A percentile compares a stretch with the other conserved stretches of the same genome.
Conservation (phyloP, 2,113 vertebrate species). For the Gulo gulo region DNA sequence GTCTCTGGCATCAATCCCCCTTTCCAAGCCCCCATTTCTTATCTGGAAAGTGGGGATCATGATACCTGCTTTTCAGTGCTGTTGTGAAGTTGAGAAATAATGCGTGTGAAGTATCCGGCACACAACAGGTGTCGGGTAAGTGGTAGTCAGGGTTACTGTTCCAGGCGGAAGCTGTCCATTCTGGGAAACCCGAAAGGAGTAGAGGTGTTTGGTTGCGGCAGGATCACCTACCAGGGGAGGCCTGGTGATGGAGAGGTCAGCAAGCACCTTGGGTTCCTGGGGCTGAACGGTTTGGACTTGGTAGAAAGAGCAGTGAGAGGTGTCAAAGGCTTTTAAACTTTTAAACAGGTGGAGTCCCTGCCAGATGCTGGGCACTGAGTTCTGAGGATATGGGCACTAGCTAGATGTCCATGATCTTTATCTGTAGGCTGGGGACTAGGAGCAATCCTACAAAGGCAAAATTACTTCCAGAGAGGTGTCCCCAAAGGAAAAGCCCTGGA, state of each 20-base stretch:
- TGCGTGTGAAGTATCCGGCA: neutral
- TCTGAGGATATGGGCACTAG: neutral
- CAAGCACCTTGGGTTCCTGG: neutral
- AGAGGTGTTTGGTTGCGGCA: neutral
- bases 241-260: neutral
- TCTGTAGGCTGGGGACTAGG: neutral
- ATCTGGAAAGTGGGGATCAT: neutral
- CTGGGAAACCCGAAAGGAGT: neutral
- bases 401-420: neutral
- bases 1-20: neutral
- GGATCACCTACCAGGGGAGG: neutral
- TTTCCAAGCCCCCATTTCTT: neutral
- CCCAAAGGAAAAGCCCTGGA: neutral
- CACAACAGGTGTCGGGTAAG: neutral
- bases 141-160: neutral
- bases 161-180: neutral
- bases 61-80: neutral
- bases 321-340: conserved; percentile 7
- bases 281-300: neutral
- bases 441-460: neutral
- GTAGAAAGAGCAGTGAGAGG: neutral
- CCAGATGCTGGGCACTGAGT: neutral
- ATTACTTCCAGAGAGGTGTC: neutral
- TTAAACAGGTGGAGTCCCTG: neutral
- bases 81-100: neutral